Evolutionary conservation across 2,888 invertebrate genomes (phyloP).

Genomic region (Deilephila elpenor): DNA sequence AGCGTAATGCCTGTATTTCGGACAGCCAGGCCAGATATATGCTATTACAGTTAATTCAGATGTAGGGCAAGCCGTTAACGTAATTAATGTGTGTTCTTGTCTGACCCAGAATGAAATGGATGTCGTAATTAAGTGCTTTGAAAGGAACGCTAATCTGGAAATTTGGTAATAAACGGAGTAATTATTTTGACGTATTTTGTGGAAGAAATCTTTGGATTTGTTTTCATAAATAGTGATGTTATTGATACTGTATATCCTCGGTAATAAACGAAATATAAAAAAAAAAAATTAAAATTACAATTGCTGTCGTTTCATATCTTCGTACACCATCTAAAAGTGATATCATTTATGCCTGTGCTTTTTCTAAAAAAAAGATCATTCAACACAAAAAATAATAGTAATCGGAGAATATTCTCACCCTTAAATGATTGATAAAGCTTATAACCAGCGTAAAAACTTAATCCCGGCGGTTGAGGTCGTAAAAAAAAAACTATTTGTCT

Average conservation of each 20-base stretch:
- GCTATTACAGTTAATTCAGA: conserved; percentile 19
- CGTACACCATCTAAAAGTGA: no score
- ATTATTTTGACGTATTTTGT: not conserved
- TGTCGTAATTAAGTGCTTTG: conserved; percentile 22
- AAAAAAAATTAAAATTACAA: no score
- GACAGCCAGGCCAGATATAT: not conserved
- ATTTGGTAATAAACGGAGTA: not conserved
- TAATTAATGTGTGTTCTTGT: conserved; percentile 25
- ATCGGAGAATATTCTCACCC: not conserved
- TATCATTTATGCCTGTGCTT: no score
- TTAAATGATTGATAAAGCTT: not conserved
- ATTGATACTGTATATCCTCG: no score
- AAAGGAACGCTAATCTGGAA: conserved; percentile 1
- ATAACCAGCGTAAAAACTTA: conserved; percentile 1
- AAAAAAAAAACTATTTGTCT: conserved; percentile 60
- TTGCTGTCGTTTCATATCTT: not conserved
- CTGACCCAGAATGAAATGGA: conserved; percentile 17
- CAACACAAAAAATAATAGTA: not conserved
- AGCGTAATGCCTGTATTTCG: not conserved
- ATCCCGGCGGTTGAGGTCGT: not conserved
- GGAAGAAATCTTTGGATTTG: not conserved
- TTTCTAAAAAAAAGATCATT: not conserved
- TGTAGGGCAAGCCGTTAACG: conserved; percentile 20
- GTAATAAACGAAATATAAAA: no score
- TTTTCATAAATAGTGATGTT: no score